Percentiles rank a stretch among this genome's conserved stretches.
These are phyloP conservation scores for Hippopotamyrus pictus DNA, from an alignment of 2,797 vertebrate species.

Conservation along the genomic window DNA sequence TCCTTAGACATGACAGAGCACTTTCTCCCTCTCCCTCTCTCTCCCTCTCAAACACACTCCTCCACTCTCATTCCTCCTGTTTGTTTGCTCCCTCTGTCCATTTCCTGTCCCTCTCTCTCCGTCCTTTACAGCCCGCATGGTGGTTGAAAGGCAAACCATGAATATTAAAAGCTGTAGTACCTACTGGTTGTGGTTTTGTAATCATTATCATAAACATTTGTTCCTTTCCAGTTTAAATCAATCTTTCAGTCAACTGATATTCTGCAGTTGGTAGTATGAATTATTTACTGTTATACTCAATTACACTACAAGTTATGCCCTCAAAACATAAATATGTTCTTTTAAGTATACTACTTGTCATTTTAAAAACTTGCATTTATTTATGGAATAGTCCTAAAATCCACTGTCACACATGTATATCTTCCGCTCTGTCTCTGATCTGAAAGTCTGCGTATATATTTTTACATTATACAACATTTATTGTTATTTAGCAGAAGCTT, in stretches of 20 bases:
- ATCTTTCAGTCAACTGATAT: background rate
- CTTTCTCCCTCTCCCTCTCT: conserved; percentile 49
- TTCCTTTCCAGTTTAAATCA: background rate
- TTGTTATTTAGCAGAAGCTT: background rate
- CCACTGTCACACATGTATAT: background rate
- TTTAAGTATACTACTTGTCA: background rate
- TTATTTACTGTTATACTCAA: background rate
- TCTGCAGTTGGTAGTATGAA: background rate
- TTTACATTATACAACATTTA: background rate
- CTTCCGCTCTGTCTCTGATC: background rate
- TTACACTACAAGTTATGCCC: background rate
- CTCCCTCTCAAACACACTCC: conserved; percentile 40
- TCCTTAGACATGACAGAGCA: conserved; percentile 70
- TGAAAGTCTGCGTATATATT: background rate
- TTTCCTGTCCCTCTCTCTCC: background rate
- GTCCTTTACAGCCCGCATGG: background rate
- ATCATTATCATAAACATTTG: conserved; percentile 4
- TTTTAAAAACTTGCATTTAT: background rate
- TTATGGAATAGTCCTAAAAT: background rate
- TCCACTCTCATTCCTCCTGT: conserved; percentile 26
- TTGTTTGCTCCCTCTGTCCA: background rate
- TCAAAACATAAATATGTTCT: background rate
- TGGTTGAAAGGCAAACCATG: background rate
- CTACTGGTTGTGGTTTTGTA: background rate
- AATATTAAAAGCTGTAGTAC: background rate